These are phyloP conservation scores for Tenthredo scrophulariae DNA, from an alignment of 2,888 invertebrate genomes.

Conservation along the genomic window DNA sequence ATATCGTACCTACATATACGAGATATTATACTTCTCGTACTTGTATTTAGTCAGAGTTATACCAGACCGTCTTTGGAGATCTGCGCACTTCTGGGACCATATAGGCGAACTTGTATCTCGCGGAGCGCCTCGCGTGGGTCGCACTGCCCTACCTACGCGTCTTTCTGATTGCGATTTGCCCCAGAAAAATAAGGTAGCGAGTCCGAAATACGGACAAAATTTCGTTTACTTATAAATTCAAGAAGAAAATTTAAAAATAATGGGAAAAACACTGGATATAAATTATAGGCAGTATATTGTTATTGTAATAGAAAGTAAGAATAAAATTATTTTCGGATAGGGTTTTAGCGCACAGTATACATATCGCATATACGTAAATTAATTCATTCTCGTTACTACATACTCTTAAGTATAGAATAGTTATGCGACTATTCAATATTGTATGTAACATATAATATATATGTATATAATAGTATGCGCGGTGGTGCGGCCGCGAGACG, in stretches of 20 bases:
- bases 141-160: slow-evolving; percentile 48
- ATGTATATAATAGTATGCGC: background rate
- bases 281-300: too few relatives aligned
- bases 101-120: slow-evolving; percentile 60
- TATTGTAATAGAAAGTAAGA: background rate
- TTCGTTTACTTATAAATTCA: slow-evolving; percentile 40
- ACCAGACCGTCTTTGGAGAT: slow-evolving; percentile 64
- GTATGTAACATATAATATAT: background rate
- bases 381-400: background rate
- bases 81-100: slow-evolving; percentile 63
- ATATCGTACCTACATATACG: background rate
- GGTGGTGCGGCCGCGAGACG: slow-evolving; percentile 63
- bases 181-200: slow-evolving; percentile 25
- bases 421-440: background rate
- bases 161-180: background rate
- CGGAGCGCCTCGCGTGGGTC: slow-evolving; percentile 56
- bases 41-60: slow-evolving; percentile 39
- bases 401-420: background rate
- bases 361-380: background rate
- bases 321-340: background rate
- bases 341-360: too few relatives aligned
- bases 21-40: background rate
- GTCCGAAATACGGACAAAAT: slow-evolving; percentile 47
- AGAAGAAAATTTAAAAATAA: slow-evolving; percentile 22
- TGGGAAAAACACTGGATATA: too few relatives aligned